Base-by-base conservation (phyloP, 92 coral and sea anemone genomes). In the Epizoanthus stellaris region DNA sequence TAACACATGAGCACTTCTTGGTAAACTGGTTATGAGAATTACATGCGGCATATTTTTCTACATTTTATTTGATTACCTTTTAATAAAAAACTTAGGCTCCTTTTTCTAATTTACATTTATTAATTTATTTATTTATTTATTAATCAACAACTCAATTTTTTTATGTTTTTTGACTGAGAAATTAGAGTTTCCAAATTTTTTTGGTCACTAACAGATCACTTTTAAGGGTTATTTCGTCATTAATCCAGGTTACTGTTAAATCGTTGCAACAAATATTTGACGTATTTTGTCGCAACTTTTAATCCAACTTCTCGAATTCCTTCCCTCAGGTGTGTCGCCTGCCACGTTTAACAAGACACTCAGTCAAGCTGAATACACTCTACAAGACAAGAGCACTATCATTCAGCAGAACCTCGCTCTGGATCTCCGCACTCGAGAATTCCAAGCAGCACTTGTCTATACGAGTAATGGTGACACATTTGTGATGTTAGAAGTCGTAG, bases 321-420 rank as follows among this genome's bases (percentile, higher is more conserved):
- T 40, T 5, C 19, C 65, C 73, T 1, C 79, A 96, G 99, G 99
- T 86, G 86, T 93, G 14, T 76, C 70, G 57, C 93, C 98, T 13
- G 94, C 86, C 0, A 93, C 99, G 12, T 90, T 96, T 36, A 96
- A 96, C 82, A 89, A 85, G 62, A 92, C 96, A 25, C 86, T 75
- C 62, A 95, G 89, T 52, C 68, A 85, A 13, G 93, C 90, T 34
- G 61, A 85, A 45, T 96, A 90, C 87, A 89, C 76, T 5, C 81
- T 89, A 16, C 57, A 70, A 42, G 70, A 92, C 45, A 13, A 67
- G 79, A 88, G 34, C 60, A 77, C 80, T 23, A 45, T 63, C 80
- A 77, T 94, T 15, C 70, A 84, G 15, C 57, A 76, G 4, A 61
- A 68, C 58, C 73, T 85, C 14, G 84, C 95, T 6, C 64, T 90